Evolutionary conservation across 2,888 invertebrate species (phyloP), one percentile per base, ranked within the genome.

Genomic region (Melanostoma mellinum): DNA sequence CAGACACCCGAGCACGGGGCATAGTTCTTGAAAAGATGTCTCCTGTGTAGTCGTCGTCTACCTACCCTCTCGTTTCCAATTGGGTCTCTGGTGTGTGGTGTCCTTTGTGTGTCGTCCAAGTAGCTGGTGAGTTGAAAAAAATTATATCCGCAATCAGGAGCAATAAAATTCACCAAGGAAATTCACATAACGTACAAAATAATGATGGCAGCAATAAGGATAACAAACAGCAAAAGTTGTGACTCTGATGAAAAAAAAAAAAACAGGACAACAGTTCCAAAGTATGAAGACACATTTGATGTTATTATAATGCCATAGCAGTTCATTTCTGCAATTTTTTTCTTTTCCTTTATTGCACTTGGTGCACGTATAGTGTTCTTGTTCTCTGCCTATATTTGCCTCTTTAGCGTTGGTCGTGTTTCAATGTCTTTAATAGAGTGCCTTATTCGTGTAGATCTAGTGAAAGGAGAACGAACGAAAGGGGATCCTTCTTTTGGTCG

Each of bases 151-250:
- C 84, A 84, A 84, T 84, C 84, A 84, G 61, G 71, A 75, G 78
- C 78, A 78, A 84, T 84, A 84, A 84, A 84, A 78, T 84, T 84
- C 84, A 84, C 74, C 35, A 84, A 78, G 84, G 74, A 84, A 78
- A 84, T 78, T 84, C 78, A 84, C 78, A 84, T 78, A 84, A 84
- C 84, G 84, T 84, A 78, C 84, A 84, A 74, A 84, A 84, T 78
- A 84, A 84, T 84, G 84, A 84, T 84, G 78, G 78, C 78, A 84
- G 79, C 84, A 84, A 84, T 84, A 79, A 84, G 84, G 84, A 84
- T 75, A 84, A 84, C 84, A 84, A 84, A 79, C 84, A 84, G 78
- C 84, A 84, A 75, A 84, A 84, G 74, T 84, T 84, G 74, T 78
- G 78, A 71, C 74, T 67, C 55, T 38, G 60, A 40, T 42, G 53